Evolutionary conservation across 2,888 invertebrate species (phyloP), one percentile per base, ranked within the genome.

Genomic region (Thumatha senex): DNA sequence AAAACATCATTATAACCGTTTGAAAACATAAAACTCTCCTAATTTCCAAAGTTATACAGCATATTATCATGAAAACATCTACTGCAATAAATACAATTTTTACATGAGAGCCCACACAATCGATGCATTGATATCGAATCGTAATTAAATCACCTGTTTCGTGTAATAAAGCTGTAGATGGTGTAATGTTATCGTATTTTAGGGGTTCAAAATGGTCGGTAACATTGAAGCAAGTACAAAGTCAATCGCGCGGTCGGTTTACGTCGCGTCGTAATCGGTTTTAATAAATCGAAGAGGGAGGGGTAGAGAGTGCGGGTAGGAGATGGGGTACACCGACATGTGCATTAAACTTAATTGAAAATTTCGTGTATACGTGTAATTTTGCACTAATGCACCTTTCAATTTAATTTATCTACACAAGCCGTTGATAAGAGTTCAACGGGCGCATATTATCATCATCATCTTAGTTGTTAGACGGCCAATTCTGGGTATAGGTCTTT

Each of bases 341-440:
- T 86, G 85, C 84, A 86, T 85, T 84, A 80, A 85, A 80, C 53
- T 83, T 86, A 84, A 89, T 87, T 88, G 87, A 87, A 86, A 86
- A 85, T 87, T 88, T 86, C 76, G 85, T 80, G 81, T 81, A 73
- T 82, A 86, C 79, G 70, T 82, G 76, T 86, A 85, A 85, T 82
- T 87, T 83, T 74, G 81, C 82, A 74, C 81, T 84, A 85, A 82
- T 85, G 82, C 84, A 85, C 84, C 83, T 86, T 86, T 84, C 80
- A 77, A 70, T 61, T 70, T 76, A 74, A 79, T 72, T 68, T 56
- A 70, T 67, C 52, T 51, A 66, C 52, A 55, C 60, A 70, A 61
- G 53, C 53, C 45, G 60, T 48, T 49, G 47, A 61, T 63, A 65
- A 72, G 64, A 68, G 57, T 61, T 65, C 67, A 65, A 72, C 61